Evolutionary conservation across 2,888 invertebrate genomes (phyloP).

Genomic region (Phania funesta): DNA sequence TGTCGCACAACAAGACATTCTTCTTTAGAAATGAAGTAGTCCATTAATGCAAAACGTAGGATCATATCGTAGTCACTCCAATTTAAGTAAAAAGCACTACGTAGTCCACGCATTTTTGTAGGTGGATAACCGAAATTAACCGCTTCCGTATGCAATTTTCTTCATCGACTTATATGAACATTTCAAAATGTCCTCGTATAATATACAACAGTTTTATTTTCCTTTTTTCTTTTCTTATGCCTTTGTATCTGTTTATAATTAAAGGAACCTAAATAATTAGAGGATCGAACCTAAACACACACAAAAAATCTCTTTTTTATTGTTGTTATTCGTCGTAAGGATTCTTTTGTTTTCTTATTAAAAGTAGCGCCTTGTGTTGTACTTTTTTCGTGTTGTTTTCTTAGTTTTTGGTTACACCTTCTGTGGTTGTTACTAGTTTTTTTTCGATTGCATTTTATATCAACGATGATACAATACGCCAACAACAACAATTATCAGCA

Average conservation of each 20-base stretch:
- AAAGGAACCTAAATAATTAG: slow-evolving; percentile 32
- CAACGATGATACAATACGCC: not conserved
- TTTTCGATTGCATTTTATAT: slow-evolving; percentile 2
- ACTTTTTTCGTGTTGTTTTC: slow-evolving; percentile 23
- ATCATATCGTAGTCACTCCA: no score
- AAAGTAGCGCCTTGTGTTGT: not conserved
- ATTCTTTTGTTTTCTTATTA: not conserved
- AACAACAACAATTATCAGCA: slow-evolving; percentile 31
- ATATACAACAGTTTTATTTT: not conserved
- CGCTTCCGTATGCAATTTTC: no score
- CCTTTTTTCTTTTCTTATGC: not conserved
- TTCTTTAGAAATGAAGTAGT: no score
- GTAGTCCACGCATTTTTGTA: no score
- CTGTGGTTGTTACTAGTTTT: slow-evolving; percentile 40
- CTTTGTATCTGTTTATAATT: slow-evolving; percentile 43
- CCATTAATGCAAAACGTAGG: no score
- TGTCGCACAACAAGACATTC: no score
- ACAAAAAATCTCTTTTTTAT: slow-evolving; percentile 14
- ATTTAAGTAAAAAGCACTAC: no score
- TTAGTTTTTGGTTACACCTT: slow-evolving; percentile 44
- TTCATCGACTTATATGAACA: not conserved
- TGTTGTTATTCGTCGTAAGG: not conserved
- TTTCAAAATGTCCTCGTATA: not conserved
- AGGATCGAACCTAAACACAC: no score
- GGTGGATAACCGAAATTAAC: no score